Conservation (phyloP, 2,113 vertebrate genomes). For the Xenotilapia leptura region DNA sequence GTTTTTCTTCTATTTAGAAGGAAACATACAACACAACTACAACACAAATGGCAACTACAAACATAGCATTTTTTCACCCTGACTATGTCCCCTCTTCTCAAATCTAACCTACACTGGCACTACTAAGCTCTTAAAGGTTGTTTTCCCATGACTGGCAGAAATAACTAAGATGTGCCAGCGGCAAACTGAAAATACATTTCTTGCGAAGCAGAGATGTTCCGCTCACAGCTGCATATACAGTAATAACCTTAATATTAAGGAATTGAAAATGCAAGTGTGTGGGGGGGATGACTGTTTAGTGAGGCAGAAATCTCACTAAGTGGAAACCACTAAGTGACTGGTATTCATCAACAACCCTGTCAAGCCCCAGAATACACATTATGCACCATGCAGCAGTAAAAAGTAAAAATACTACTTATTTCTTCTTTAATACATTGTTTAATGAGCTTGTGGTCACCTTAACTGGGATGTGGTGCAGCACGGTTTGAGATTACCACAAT, state of each 20-base stretch:
- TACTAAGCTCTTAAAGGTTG: not conserved
- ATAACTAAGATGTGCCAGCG: not conserved
- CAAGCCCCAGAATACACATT: not conserved
- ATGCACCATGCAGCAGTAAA: not conserved
- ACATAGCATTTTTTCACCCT: not conserved
- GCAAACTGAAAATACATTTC: not conserved
- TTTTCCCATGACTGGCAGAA: not conserved
- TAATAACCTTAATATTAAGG: not conserved
- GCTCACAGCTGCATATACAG: not conserved
- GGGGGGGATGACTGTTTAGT: not conserved
- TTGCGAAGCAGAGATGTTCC: not conserved
- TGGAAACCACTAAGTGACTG: not conserved
- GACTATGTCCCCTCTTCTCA: no score
- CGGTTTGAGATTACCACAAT: conserved; percentile 7
- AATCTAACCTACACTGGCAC: not conserved
- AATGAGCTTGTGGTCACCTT: conserved; percentile 16
- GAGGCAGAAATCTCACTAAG: not conserved
- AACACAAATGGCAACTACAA: not conserved
- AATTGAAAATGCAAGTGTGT: not conserved
- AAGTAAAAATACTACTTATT: not conserved
- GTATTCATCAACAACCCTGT: not conserved
- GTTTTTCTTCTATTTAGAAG: not conserved
- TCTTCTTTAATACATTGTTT: not conserved
- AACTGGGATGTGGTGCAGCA: conserved; percentile 6
- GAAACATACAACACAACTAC: not conserved